These are phyloP conservation scores for Catocala sponsa DNA, from an alignment of 2,888 invertebrate genomes.

Conservation along the genomic window DNA sequence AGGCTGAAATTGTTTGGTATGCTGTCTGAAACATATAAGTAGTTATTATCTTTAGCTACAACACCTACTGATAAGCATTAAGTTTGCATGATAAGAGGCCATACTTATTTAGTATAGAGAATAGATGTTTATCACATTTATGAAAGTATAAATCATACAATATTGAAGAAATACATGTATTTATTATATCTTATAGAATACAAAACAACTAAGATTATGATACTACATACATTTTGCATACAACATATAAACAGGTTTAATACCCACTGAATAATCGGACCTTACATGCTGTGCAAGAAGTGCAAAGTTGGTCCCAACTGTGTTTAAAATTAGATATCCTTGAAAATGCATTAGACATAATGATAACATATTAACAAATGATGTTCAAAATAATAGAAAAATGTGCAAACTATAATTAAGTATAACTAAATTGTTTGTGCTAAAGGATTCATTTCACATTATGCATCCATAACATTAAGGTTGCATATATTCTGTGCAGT, in stretches of 20 bases:
- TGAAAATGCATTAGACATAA: slow-evolving; percentile 50
- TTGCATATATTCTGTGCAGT: neutral
- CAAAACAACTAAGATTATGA: slow-evolving; percentile 69
- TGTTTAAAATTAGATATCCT: slow-evolving; percentile 36
- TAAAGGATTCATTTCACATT: slow-evolving; percentile 30
- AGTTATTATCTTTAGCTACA: neutral
- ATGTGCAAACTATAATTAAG: slow-evolving; percentile 45
- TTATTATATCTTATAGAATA: slow-evolving; percentile 58
- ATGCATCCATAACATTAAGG: slow-evolving; percentile 10
- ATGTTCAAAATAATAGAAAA: slow-evolving; percentile 26
- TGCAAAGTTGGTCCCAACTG: slow-evolving; percentile 53
- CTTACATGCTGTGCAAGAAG: slow-evolving; percentile 40
- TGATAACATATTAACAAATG: slow-evolving; percentile 33
- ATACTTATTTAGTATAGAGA: slow-evolving; percentile 10
- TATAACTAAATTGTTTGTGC: slow-evolving; percentile 47
- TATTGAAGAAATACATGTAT: slow-evolving; percentile 54
- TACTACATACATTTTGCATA: slow-evolving; percentile 59
- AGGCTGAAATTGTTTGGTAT: too few relatives aligned
- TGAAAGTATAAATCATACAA: slow-evolving; percentile 38
- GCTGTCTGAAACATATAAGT: too few relatives aligned
- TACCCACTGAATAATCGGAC: slow-evolving; percentile 41
- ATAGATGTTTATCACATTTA: neutral
- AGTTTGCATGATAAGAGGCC: slow-evolving; percentile 42
- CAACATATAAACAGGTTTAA: slow-evolving; percentile 52
- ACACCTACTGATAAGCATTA: slow-evolving; percentile 37